Percentiles rank a stretch among this genome's conserved stretches.
Evolutionary conservation across 2,797 vertebrate genomes (phyloP).

Genomic region (Avahi laniger): DNA sequence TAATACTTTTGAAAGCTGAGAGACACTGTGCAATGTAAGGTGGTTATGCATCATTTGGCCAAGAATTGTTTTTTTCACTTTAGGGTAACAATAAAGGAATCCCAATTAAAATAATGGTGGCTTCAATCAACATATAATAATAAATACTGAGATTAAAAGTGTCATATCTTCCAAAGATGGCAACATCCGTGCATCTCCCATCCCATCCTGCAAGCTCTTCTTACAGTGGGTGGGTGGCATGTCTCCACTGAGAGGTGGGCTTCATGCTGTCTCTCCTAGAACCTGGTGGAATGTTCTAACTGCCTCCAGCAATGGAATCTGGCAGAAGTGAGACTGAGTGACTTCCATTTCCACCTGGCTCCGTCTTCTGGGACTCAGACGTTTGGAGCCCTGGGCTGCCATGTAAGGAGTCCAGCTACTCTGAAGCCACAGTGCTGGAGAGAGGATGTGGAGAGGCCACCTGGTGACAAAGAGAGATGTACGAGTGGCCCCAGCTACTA

Average conservation of each 20-base stretch:
- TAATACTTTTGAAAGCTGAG: not conserved
- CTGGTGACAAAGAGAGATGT: not conserved
- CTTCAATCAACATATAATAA: not conserved
- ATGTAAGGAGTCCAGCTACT: rapidly evolving
- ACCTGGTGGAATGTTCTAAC: not conserved
- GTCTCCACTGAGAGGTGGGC: not conserved
- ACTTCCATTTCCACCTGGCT: not conserved
- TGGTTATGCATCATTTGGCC: not conserved
- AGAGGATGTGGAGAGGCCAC: not conserved
- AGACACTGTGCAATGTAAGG: rapidly evolving
- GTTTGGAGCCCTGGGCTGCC: not conserved
- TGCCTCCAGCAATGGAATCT: not conserved
- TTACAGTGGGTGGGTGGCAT: too few relatives aligned
- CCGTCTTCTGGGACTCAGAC: not conserved
- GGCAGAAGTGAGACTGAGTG: not conserved
- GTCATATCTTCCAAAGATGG: not conserved
- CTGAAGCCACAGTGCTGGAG: not conserved
- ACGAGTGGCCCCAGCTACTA: not conserved
- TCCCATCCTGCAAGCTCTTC: not conserved
- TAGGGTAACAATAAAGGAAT: not conserved
- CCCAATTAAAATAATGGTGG: not conserved
- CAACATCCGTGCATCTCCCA: not conserved
- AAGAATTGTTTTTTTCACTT: not conserved
- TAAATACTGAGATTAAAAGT: not conserved
- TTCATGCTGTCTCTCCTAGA: not conserved